These are phyloP conservation scores for Hipposideros armiger DNA, from an alignment of 2,113 vertebrate genomes.

Conservation along the genomic window DNA sequence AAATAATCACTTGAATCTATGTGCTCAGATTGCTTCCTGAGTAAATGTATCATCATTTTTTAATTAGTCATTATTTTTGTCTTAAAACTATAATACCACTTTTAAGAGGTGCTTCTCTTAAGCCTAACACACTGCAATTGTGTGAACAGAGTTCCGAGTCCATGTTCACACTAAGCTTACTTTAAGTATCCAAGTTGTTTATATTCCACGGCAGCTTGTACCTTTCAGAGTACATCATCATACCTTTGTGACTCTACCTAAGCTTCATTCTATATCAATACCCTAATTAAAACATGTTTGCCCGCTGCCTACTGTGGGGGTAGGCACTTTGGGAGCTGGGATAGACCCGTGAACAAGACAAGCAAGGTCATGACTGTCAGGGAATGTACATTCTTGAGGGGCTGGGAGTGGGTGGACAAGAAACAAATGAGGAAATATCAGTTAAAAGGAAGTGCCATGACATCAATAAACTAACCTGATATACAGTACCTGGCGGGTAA, in stretches of 20 bases:
- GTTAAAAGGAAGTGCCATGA: neutral
- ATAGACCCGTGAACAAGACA: neutral
- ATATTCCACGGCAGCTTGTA: neutral
- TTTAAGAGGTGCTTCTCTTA: neutral
- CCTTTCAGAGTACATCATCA: neutral
- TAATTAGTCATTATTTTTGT: neutral
- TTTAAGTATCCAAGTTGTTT: neutral
- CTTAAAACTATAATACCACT: neutral
- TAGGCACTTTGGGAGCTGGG: neutral
- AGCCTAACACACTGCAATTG: neutral
- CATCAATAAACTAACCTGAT: neutral
- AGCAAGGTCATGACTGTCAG: neutral
- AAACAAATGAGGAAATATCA: neutral
- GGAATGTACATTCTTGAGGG: neutral
- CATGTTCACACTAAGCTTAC: neutral
- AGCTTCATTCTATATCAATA: neutral
- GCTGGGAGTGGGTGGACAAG: neutral
- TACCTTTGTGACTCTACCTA: neutral
- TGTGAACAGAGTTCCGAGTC: neutral
- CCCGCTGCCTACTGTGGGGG: too few species aligned
- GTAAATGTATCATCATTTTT: neutral
- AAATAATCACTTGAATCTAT: neutral
- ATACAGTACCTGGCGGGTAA: neutral
- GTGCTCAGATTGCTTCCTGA: neutral
- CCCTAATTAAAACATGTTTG: neutral